These are phyloP conservation scores for Umimayanthus kanabou DNA, from an alignment of 92 coral and sea anemone species.

Conservation along the genomic window DNA sequence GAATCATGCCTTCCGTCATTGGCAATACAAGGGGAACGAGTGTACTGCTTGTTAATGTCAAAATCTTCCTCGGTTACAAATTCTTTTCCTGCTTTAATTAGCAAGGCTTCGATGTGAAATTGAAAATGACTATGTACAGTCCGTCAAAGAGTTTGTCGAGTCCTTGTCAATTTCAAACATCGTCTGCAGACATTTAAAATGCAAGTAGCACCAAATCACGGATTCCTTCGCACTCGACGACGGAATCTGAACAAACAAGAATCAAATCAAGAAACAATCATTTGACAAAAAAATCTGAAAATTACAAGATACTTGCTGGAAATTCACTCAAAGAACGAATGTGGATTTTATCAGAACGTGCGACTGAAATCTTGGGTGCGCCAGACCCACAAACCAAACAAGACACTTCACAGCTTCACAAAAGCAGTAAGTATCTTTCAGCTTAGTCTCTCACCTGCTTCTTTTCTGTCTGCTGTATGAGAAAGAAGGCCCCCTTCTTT, in stretches of 20 bases:
- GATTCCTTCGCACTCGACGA: conserved; percentile 26
- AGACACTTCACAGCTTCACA: neutral
- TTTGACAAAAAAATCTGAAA: neutral
- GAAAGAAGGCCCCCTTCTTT: neutral
- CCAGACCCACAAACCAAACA: neutral
- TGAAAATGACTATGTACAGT: conserved; percentile 6
- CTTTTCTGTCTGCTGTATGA: neutral
- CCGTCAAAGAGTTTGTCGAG: neutral
- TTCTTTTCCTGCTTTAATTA: neutral
- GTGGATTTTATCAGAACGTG: neutral
- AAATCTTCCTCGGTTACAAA: neutral
- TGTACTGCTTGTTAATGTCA: neutral
- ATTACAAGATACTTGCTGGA: neutral
- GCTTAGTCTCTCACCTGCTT: conserved; percentile 7
- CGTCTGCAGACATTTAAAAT: neutral
- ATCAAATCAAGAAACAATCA: neutral
- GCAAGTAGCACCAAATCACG: neutral
- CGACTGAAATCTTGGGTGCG: conserved; percentile 13
- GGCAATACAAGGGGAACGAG: neutral
- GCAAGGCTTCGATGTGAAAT: neutral
- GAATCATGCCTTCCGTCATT: neutral
- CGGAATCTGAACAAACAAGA: neutral
- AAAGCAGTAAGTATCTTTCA: neutral
- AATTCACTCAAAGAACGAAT: neutral
- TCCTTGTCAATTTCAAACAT: conserved; percentile 25